Evolutionary conservation across 1,140 invertebrate species (phyloP), one percentile per base, ranked within the genome.

Genomic region (Dufourea novaeangliae): DNA sequence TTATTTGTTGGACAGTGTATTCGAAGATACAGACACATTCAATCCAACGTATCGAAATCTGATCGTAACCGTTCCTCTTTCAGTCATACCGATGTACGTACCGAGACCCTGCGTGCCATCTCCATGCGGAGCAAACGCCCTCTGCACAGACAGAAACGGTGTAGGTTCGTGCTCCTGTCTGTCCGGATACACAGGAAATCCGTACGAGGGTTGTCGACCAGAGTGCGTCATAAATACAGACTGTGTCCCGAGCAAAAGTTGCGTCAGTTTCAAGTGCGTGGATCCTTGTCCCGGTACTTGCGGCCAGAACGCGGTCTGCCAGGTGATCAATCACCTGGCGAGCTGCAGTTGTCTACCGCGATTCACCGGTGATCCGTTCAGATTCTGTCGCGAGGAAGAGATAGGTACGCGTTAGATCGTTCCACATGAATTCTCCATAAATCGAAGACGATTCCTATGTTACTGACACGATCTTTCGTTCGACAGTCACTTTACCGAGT

Each of bases 341-440:
- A 94, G 94, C 72, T 97, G 96, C 80, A 89, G 90, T 34, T 97
- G 96, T 89, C 89, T 94, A 50, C 87, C 90, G 20, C 94, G 95
- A 62, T 96, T 94, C 82, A 92, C 93, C n/a, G 96, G 96, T 56
- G 95, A 96, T 93, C 95, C 96, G 22, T 95, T 94, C 75, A 86
- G 88, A 39, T 83, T 88, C 32, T 94, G 93, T 73, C 79, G 22
- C 75, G 66, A 78, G 68, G 80, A 84, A 78, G 82, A 75, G 2
- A 57, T 77, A 52, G 69, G 69, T 72, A 50, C 7, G 69, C 37
- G 12, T n/a, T n/a, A n/a, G n/a, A n/a, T n/a, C n/a, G 0, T 11
- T 3, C 11, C 5, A 41, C 2, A 20, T 46, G 5, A 14, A 20
- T n/a, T 20, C 17, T 20, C 6, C 17, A 14, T 44, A 8, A 8